Evolutionary conservation across 1,140 invertebrate species (phyloP).

Genomic region (Rhyacophila brunnea): DNA sequence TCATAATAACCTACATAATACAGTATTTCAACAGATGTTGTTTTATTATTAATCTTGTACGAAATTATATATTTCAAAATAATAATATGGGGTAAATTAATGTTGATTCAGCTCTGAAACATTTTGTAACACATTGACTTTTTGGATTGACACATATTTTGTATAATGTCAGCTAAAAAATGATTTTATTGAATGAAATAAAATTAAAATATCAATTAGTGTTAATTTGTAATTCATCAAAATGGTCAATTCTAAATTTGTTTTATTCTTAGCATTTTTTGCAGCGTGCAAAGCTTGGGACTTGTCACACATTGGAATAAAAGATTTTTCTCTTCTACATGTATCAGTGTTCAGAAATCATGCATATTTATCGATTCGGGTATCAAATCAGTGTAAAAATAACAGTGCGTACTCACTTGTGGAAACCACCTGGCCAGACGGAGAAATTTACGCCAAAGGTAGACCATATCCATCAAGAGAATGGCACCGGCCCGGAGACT

Average conservation of each 20-base stretch:
- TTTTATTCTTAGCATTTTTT: background rate
- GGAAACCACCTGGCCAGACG: constrained; percentile 24
- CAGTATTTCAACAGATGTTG: too few species aligned
- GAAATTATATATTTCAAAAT: too few species aligned
- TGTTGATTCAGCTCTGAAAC: too few species aligned
- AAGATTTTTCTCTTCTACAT: constrained; percentile 20
- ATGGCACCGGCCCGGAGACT: constrained; percentile 6
- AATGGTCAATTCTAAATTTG: background rate
- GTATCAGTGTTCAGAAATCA: constrained; percentile 19
- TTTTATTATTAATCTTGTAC: too few species aligned
- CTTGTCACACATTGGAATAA: constrained; percentile 20
- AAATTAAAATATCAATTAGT: too few species aligned
- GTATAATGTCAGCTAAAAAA: too few species aligned
- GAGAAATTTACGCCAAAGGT: constrained; percentile 1
- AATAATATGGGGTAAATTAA: too few species aligned
- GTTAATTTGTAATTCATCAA: too few species aligned
- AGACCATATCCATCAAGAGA: constrained; percentile 13
- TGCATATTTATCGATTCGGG: constrained; percentile 26
- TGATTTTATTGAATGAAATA: too few species aligned
- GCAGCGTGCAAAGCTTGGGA: constrained; percentile 7
- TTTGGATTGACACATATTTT: too few species aligned
- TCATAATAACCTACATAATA: too few species aligned
- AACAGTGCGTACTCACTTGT: constrained; percentile 12
- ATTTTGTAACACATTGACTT: too few species aligned
- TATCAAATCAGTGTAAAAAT: background rate